Conservation (phyloP, 2,888 invertebrate genomes). For the Drosophila flavopinicola region DNA sequence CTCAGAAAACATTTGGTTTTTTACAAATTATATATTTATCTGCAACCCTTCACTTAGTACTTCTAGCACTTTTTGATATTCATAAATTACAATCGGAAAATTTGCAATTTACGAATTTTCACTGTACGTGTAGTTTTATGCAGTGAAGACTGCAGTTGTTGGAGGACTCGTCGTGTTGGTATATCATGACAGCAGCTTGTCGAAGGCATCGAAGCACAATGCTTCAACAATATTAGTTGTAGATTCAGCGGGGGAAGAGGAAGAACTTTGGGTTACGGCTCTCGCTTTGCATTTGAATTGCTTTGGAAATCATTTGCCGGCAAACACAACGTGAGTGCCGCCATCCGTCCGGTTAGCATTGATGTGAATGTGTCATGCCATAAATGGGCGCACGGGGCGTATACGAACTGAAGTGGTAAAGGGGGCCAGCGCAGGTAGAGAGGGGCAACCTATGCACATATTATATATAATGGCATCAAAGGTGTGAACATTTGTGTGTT, state of each 20-base stretch:
- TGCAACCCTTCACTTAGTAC: too few relatives aligned
- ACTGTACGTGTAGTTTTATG: conserved; percentile 13
- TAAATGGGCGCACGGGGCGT: conserved; percentile 8
- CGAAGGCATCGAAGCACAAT: conserved; percentile 70
- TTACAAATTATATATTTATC: too few relatives aligned
- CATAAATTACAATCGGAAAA: too few relatives aligned
- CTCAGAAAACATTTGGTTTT: too few relatives aligned
- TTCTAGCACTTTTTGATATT: too few relatives aligned
- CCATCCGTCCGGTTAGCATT: conserved; percentile 51
- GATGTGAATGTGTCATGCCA: conserved; percentile 56
- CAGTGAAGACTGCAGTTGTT: conserved; percentile 30
- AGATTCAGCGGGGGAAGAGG: conserved; percentile 11
- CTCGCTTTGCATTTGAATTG: conserved; percentile 65
- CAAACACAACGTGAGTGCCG: conserved; percentile 65
- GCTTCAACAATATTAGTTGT: conserved; percentile 65
- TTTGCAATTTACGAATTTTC: neutral
- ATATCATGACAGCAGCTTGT: conserved; percentile 69
- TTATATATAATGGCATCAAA: conserved; percentile 67
- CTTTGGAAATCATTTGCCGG: conserved; percentile 68
- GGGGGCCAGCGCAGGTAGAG: too few relatives aligned
- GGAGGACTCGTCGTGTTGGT: conserved; percentile 12
- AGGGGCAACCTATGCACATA: conserved; percentile 1
- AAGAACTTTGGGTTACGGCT: conserved; percentile 6
- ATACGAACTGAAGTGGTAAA: neutral
- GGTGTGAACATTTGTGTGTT: conserved; percentile 81